phyloP scores from a whole-genome alignment of 2,888 invertebrate species.

The Caenorhabditis sp. region DNA sequence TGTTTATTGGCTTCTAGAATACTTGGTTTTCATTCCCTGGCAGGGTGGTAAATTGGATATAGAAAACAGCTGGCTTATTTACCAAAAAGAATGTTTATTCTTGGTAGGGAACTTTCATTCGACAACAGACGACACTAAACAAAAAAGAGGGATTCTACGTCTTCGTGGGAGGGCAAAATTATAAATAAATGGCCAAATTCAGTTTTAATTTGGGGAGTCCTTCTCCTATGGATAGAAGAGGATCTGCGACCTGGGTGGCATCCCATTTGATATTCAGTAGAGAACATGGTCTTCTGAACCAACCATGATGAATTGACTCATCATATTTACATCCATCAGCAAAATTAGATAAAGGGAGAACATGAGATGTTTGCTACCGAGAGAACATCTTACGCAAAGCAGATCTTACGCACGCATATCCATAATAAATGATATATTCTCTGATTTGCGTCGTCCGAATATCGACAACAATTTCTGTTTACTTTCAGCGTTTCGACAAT shows the following conservation, averaged over 20 bases:
- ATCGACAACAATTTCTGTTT: neutral
- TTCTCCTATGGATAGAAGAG: too few species aligned
- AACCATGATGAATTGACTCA: too few species aligned
- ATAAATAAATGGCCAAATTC: too few species aligned
- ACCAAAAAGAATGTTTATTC: neutral
- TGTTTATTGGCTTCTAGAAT: neutral
- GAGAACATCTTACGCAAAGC: neutral
- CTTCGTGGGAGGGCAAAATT: too few species aligned
- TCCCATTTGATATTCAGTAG: too few species aligned
- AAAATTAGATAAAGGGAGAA: neutral
- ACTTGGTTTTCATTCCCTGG: neutral
- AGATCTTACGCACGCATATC: neutral
- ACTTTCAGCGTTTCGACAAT: slow-evolving; percentile 59
- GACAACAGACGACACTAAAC: too few species aligned
- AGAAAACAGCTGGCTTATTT: neutral
- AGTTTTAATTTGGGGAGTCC: too few species aligned
- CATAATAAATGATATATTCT: neutral
- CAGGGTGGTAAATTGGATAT: neutral
- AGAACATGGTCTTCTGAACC: too few species aligned
- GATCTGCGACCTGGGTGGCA: too few species aligned
- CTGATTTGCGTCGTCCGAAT: neutral
- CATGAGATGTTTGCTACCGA: neutral
- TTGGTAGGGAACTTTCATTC: neutral
- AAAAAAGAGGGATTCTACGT: too few species aligned
- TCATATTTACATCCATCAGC: neutral